phyloP scores from a whole-genome alignment of 2,113 vertebrate species.

The Neodontobutis hainanensis region DNA sequence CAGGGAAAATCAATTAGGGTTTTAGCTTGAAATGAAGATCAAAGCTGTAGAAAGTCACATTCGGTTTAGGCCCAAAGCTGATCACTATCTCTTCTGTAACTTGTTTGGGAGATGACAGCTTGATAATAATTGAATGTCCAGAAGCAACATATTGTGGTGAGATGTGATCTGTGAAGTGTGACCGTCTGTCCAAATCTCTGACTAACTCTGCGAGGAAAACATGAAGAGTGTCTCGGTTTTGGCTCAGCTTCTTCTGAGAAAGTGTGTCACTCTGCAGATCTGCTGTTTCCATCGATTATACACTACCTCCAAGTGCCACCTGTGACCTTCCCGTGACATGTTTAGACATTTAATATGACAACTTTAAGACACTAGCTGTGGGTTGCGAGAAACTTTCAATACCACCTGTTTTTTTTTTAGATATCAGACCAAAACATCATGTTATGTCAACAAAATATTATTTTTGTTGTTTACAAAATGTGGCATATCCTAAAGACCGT shows the following conservation, averaged over 20 bases:
- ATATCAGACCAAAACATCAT: too few species aligned
- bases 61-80: slow-evolving; percentile 5
- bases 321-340: not conserved
- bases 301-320: slow-evolving; percentile 12
- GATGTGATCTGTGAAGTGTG: slow-evolving; percentile 47
- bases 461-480: too few species aligned
- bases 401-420: too few species aligned
- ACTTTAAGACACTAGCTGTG: not conserved
- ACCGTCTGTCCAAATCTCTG: slow-evolving; percentile 48
- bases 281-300: slow-evolving; percentile 27
- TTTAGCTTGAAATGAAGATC: too few species aligned
- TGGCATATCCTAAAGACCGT: too few species aligned
- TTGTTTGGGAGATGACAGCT: slow-evolving; percentile 2
- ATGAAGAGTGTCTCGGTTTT: slow-evolving; percentile 34
- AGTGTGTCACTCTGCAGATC: slow-evolving; percentile 25
- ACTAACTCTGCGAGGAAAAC: slow-evolving; percentile 38
- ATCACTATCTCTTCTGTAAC: slow-evolving; percentile 8
- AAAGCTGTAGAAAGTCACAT: too few species aligned
- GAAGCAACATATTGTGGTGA: slow-evolving; percentile 23
- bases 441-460: too few species aligned
- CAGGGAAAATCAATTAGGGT: too few species aligned
- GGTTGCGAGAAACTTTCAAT: too few species aligned
- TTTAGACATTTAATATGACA: slow-evolving; percentile 43
- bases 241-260: slow-evolving; percentile 53
- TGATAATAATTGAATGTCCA: slow-evolving; percentile 36